phyloP scores from a whole-genome alignment of 2,888 invertebrate species.

The Drosophila antonietae region DNA sequence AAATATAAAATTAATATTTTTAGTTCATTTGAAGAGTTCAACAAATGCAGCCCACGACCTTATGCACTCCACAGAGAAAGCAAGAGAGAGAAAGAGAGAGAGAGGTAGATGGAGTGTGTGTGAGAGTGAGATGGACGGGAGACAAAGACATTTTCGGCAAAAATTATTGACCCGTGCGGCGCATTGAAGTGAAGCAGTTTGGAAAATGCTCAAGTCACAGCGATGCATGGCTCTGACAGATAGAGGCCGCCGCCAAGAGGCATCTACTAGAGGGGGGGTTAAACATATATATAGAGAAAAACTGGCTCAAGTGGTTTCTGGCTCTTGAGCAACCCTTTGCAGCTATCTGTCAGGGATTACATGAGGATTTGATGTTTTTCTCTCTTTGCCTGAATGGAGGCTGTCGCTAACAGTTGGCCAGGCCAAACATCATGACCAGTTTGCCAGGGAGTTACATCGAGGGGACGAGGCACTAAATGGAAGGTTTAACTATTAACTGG shows the following conservation, averaged over 20 bases:
- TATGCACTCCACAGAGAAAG: constrained; percentile 43
- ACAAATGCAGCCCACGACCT: constrained; percentile 60
- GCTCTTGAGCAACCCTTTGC: constrained; percentile 49
- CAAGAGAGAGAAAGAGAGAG: background rate
- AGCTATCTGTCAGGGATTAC: constrained; percentile 61
- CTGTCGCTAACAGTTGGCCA: constrained; percentile 48
- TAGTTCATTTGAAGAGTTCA: constrained; percentile 42
- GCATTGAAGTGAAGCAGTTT: constrained; percentile 73
- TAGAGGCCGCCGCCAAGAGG: constrained; percentile 40
- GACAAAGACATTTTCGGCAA: constrained; percentile 44
- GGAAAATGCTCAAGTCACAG: constrained; percentile 74
- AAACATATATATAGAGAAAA: constrained; percentile 14
- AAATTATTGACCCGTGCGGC: constrained; percentile 72
- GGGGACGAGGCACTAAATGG: background rate
- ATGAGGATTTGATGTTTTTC: constrained; percentile 51
- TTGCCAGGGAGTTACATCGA: constrained; percentile 6
- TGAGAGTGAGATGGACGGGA: background rate
- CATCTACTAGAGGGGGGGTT: background rate
- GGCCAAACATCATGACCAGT: constrained; percentile 39
- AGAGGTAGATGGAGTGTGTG: background rate
- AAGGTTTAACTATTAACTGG: constrained; percentile 23
- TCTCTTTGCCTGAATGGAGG: constrained; percentile 35
- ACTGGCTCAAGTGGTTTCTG: constrained; percentile 57
- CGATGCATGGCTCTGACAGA: constrained; percentile 51
- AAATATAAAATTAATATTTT: constrained; percentile 43